phyloP scores from a whole-genome alignment of 2,888 invertebrate genomes.

The Drosophila eohydei region DNA sequence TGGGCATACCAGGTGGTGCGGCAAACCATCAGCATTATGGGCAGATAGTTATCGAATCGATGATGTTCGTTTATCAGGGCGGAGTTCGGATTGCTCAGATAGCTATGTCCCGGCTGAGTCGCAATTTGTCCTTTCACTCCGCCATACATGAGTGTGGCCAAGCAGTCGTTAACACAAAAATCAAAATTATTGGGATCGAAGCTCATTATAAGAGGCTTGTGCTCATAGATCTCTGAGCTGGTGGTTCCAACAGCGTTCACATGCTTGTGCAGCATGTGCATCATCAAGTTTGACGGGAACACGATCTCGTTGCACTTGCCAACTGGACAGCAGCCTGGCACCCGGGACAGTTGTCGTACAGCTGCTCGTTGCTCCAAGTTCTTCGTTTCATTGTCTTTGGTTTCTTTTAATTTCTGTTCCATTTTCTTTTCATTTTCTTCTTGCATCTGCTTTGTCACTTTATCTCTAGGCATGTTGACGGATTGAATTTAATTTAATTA shows the following conservation, averaged over 20 bases:
- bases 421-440: conserved; percentile 20
- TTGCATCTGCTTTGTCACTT: conserved; percentile 7
- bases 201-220: conserved; percentile 21
- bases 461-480: conserved; percentile 18
- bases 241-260: background rate
- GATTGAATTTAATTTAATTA: conserved; percentile 8
- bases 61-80: conserved; percentile 21
- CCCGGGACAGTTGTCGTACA: conserved; percentile 12
- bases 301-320: conserved; percentile 34
- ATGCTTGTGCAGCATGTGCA: conserved; percentile 48
- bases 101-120: conserved; percentile 27
- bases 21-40: conserved; percentile 47
- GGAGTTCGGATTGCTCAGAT: conserved; percentile 30
- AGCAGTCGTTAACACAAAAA: conserved; percentile 12
- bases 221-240: conserved; percentile 27
- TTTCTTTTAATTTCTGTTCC: conserved; percentile 34
- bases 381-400: conserved; percentile 12
- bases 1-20: conserved; percentile 54
- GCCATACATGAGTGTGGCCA: conserved; percentile 49
- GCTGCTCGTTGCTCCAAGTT: background rate
- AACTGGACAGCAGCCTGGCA: conserved; percentile 45
- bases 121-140: conserved; percentile 12
- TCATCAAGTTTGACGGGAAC: conserved; percentile 51
- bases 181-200: conserved; percentile 32
- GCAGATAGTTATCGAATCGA: conserved; percentile 39